Conservation (phyloP, 2,888 invertebrate species). For the Linyphia triangularis region DNA sequence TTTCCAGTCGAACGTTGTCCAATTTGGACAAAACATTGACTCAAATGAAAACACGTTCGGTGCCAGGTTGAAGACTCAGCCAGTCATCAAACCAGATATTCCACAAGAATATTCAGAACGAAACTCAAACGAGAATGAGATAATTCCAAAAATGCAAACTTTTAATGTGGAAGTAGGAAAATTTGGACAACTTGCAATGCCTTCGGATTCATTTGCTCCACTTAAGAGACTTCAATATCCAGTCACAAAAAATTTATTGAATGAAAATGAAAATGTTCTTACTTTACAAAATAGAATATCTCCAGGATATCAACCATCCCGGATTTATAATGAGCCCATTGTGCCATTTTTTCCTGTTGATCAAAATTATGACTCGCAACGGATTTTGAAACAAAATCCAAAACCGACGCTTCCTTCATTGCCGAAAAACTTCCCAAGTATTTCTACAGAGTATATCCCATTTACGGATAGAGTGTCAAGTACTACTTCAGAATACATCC, state of each 20-base stretch:
- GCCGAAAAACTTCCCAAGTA: not conserved
- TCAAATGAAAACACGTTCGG: not conserved
- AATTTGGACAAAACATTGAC: not conserved
- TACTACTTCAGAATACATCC: not conserved
- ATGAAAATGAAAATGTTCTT: not conserved
- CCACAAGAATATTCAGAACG: not conserved
- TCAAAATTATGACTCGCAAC: conserved; percentile 3
- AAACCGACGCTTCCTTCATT: not conserved
- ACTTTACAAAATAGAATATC: not conserved
- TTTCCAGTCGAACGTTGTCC: conserved; percentile 27
- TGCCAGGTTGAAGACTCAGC: not conserved
- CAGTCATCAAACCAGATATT: not conserved
- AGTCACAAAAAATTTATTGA: not conserved
- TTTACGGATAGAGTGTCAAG: not conserved
- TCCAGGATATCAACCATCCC: not conserved
- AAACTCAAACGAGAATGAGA: not conserved
- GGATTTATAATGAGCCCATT: not conserved
- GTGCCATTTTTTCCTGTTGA: not conserved
- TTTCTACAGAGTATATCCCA: not conserved
- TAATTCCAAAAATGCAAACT: not conserved
- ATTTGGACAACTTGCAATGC: not conserved
- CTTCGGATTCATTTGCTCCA: not conserved
- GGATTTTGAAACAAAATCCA: not conserved
- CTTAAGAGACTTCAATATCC: not conserved
- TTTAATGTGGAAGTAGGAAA: too few species aligned